Conservation (phyloP, 2,113 vertebrate genomes). For the Platysternon megacephalum region DNA sequence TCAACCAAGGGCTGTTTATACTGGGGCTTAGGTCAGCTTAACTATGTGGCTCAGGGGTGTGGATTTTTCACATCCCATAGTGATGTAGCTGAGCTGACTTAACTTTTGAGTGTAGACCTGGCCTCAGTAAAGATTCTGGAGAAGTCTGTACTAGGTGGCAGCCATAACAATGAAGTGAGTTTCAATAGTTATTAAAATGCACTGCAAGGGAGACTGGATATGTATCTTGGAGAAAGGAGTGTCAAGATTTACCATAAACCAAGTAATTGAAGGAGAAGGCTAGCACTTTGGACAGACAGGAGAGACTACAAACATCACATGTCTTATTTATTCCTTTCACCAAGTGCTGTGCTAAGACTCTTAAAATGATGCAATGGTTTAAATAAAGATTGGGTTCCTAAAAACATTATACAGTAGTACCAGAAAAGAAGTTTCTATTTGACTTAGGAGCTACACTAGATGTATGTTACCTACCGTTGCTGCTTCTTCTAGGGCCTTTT, state of each 20-base stretch:
- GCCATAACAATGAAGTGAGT: neutral
- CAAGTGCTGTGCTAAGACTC: neutral
- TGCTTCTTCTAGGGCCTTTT: conserved; percentile 68
- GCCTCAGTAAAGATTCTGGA: neutral
- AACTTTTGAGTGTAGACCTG: neutral
- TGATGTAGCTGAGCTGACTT: neutral
- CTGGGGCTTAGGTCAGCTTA: neutral
- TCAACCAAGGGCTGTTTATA: neutral
- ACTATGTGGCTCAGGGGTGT: neutral
- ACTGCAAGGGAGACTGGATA: neutral
- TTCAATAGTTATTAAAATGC: neutral
- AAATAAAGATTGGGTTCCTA: fast-evolving
- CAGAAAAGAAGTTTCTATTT: neutral
- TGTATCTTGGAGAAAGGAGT: neutral
- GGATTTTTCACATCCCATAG: neutral
- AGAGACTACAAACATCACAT: neutral
- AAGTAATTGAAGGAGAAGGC: neutral
- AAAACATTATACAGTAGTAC: fast-evolving
- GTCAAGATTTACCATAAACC: neutral
- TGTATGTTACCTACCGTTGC: conserved; percentile 66
- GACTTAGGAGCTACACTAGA: fast-evolving
- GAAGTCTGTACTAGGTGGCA: neutral
- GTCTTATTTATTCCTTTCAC: neutral
- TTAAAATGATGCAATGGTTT: neutral
- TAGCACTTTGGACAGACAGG: neutral